Conservation (phyloP, 2,888 invertebrate species). For the Eupithecia inturbata region DNA sequence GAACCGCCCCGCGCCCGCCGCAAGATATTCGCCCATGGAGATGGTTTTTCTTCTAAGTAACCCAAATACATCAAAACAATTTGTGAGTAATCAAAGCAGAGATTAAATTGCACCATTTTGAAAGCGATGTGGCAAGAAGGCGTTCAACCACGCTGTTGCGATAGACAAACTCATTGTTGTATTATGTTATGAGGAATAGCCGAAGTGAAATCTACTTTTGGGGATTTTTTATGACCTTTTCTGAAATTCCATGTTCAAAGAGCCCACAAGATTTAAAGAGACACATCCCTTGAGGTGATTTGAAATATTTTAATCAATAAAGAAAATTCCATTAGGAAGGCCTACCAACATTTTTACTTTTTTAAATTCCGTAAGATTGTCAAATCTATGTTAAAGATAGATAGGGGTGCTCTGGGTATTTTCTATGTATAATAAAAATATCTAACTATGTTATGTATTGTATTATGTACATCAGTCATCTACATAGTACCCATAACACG, state of each 20-base stretch:
- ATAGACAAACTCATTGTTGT: slow-evolving; percentile 27
- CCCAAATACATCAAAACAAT: slow-evolving; percentile 8
- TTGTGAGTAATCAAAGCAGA: slow-evolving; percentile 22
- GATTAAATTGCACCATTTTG: slow-evolving; percentile 32
- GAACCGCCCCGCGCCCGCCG: not conserved
- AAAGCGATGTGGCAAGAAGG: slow-evolving; percentile 31
- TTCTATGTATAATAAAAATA: too few species aligned
- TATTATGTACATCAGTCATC: too few species aligned
- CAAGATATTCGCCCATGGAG: not conserved
- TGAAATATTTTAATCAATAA: too few species aligned
- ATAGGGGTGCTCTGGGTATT: too few species aligned
- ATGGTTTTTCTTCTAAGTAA: not conserved
- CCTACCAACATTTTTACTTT: too few species aligned
- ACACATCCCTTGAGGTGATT: too few species aligned
- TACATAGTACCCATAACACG: too few species aligned
- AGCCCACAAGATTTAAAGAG: too few species aligned
- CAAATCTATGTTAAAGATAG: too few species aligned
- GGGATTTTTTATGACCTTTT: not conserved
- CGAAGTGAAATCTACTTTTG: not conserved
- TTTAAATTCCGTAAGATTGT: too few species aligned
- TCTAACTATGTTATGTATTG: too few species aligned
- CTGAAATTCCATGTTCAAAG: not conserved
- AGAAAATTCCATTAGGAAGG: too few species aligned
- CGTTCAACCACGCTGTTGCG: slow-evolving; percentile 28
- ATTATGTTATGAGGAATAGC: slow-evolving; percentile 4